These are phyloP conservation scores for Formica exsecta DNA, from an alignment of 1,140 invertebrate genomes.

Conservation along the genomic window DNA sequence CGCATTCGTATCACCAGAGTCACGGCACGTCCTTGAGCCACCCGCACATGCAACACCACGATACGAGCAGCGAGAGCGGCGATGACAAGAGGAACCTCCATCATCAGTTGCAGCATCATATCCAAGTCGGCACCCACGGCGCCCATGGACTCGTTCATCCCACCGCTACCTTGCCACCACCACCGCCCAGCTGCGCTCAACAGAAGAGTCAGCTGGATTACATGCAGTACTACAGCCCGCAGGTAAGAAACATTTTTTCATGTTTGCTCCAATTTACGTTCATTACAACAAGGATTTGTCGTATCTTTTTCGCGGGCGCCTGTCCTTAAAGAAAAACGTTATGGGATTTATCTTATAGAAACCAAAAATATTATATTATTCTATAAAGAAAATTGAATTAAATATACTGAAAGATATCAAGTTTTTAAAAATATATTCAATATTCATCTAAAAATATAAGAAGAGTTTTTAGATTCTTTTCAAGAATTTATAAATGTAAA, in stretches of 20 bases:
- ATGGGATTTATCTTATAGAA: too few species aligned
- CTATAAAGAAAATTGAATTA: background rate
- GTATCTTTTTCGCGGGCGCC: background rate
- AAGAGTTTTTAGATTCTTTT: background rate
- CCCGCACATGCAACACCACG: conserved; percentile 85
- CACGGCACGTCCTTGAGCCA: conserved; percentile 81
- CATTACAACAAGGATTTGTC: background rate
- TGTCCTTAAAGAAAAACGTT: too few species aligned
- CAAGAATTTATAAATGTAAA: background rate
- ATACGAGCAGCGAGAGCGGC: conserved; percentile 84
- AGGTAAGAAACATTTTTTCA: conserved; percentile 74
- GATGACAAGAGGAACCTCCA: conserved; percentile 85
- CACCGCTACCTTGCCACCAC: conserved; percentile 83
- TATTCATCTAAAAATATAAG: background rate
- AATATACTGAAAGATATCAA: background rate
- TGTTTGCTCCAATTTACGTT: background rate
- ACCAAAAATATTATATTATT: background rate
- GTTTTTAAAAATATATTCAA: background rate
- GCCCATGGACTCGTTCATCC: conserved; percentile 83
- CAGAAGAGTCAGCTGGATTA: conserved; percentile 85
- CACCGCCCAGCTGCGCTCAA: conserved; percentile 84
- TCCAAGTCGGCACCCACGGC: conserved; percentile 80
- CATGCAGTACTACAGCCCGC: conserved; percentile 85
- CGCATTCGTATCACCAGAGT: conserved; percentile 84
- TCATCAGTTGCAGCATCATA: conserved; percentile 84